These are phyloP conservation scores for Pampusana beccarii DNA, from an alignment of 2,113 vertebrate species.

Conservation along the genomic window DNA sequence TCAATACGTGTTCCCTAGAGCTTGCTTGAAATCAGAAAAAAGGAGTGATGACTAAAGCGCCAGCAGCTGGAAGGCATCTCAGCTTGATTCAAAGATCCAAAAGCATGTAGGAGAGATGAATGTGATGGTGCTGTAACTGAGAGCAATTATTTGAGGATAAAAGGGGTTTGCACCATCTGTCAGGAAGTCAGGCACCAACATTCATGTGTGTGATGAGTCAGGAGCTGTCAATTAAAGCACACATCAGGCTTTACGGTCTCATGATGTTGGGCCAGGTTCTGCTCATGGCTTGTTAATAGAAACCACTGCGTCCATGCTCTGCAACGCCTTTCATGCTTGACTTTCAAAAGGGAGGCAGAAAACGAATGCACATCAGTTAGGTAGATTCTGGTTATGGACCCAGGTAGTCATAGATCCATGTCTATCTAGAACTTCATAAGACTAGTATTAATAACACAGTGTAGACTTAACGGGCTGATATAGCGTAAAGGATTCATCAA, in stretches of 20 bases:
- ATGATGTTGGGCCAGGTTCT: background rate
- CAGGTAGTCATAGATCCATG: rapidly evolving
- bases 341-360: background rate
- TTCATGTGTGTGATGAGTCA: background rate
- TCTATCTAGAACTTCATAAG: background rate
- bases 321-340: background rate
- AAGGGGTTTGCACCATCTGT: background rate
- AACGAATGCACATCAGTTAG: background rate
- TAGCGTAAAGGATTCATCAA: background rate
- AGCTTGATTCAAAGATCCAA: background rate
- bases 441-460: background rate
- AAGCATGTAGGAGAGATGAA: background rate
- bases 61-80: background rate
- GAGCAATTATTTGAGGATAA: background rate
- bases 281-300: background rate
- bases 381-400: background rate
- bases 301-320: background rate
- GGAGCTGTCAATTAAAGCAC: background rate
- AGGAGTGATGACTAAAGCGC: background rate
- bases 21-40: background rate
- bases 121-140: background rate
- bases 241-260: background rate
- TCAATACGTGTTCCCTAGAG: background rate
- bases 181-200: background rate
- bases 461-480: background rate